Conservation (phyloP, 2,113 vertebrate species). For the Takifugu bimaculatus region DNA sequence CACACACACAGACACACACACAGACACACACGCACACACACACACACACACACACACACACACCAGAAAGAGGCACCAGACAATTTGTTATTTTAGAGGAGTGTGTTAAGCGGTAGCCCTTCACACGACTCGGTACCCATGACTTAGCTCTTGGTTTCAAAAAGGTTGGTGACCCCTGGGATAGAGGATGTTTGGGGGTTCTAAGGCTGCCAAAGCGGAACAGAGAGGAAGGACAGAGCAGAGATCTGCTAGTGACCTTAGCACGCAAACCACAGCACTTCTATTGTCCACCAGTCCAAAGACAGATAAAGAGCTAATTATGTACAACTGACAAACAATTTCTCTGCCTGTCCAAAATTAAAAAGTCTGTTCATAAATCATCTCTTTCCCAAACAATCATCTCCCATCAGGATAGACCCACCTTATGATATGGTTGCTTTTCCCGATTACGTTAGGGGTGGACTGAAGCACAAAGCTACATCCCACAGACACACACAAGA, state of each 20-base stretch:
- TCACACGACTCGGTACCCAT: too few species aligned
- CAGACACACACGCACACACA: too few species aligned
- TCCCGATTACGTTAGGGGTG: too few species aligned
- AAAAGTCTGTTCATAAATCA: slow-evolving; percentile 45
- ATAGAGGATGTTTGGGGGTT: slow-evolving; percentile 69
- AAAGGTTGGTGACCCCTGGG: background rate
- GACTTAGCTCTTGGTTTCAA: too few species aligned
- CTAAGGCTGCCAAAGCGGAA: slow-evolving; percentile 65
- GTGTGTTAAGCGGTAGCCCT: slow-evolving; percentile 17
- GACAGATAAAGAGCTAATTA: slow-evolving; percentile 55
- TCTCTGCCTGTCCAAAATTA: slow-evolving; percentile 31
- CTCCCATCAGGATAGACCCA: too few species aligned
- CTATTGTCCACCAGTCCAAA: slow-evolving; percentile 56
- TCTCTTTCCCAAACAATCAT: background rate
- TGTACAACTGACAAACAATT: slow-evolving; percentile 40
- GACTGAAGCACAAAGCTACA: too few species aligned
- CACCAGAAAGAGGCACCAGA: too few species aligned
- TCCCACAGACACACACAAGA: too few species aligned
- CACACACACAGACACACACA: too few species aligned
- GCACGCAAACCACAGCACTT: slow-evolving; percentile 63
- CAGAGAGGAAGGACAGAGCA: slow-evolving; percentile 66
- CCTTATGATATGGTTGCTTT: too few species aligned
- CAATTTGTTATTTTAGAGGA: too few species aligned
- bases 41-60: too few species aligned
- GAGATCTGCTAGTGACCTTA: slow-evolving; percentile 64